A percentile compares a stretch with the other conserved stretches of the same genome.
phyloP scores from a whole-genome alignment of 2,888 invertebrate genomes.

The Digitonthophagus gazella region DNA sequence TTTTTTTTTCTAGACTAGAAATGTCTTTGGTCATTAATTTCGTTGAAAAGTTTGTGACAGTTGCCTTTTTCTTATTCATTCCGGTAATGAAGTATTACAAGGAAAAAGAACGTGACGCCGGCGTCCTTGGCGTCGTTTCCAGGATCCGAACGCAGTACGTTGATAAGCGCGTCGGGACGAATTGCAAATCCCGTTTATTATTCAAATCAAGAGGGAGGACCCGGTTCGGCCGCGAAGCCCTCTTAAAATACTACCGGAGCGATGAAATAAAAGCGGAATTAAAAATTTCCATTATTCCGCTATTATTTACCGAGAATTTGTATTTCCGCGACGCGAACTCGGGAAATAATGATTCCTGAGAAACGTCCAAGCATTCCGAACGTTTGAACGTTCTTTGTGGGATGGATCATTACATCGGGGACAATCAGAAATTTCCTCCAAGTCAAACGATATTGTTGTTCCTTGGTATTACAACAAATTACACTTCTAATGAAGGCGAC shows the following conservation, averaged over 20 bases:
- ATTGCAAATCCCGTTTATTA: slow-evolving; percentile 22
- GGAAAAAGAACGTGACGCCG: not conserved
- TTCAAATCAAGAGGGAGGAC: slow-evolving; percentile 15
- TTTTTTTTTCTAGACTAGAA: not conserved
- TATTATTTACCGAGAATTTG: slow-evolving; percentile 22
- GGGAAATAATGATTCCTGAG: slow-evolving; percentile 15
- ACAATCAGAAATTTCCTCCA: not conserved
- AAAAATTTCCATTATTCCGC: slow-evolving; percentile 24
- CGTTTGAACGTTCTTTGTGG: no score
- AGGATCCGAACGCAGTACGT: not conserved
- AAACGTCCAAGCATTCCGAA: no score
- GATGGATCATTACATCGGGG: not conserved
- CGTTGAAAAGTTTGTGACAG: not conserved
- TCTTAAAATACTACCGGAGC: slow-evolving; percentile 20
- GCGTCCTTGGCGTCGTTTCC: not conserved
- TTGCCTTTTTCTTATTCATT: not conserved
- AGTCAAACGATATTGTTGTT: not conserved
- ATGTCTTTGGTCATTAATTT: not conserved
- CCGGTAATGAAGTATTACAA: not conserved
- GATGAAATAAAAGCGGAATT: slow-evolving; percentile 18
- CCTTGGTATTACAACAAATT: not conserved
- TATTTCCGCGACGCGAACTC: slow-evolving; percentile 4
- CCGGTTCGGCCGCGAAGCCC: slow-evolving; percentile 5
- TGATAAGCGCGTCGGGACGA: slow-evolving; percentile 12
- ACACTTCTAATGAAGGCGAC: not conserved